phyloP scores from a whole-genome alignment of 1,140 invertebrate genomes.

The Apis laboriosa region DNA sequence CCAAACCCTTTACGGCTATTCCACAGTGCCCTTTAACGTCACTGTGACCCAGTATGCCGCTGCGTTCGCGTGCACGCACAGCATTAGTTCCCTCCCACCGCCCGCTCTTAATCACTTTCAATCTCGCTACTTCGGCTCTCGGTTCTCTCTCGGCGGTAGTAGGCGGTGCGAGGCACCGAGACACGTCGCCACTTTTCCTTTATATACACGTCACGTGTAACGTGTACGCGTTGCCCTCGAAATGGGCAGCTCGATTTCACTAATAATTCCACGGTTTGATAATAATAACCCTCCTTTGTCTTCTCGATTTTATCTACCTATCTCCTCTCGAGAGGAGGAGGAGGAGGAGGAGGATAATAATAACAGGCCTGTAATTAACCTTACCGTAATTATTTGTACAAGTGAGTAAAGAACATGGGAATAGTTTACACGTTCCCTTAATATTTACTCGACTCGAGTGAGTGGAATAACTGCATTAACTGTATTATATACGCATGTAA shows the following conservation, averaged over 20 bases:
- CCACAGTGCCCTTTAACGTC: slow-evolving; percentile 69
- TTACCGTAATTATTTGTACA: too few species aligned
- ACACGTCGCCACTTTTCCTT: slow-evolving; percentile 31
- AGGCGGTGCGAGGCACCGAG: slow-evolving; percentile 61
- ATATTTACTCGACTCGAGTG: too few species aligned
- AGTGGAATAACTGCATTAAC: too few species aligned
- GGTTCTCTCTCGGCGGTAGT: slow-evolving; percentile 15
- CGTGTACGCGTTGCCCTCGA: not conserved
- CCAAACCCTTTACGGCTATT: slow-evolving; percentile 62
- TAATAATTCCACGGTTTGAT: too few species aligned
- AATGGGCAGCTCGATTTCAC: not conserved
- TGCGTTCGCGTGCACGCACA: slow-evolving; percentile 69
- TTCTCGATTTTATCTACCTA: too few species aligned
- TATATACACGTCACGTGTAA: not conserved
- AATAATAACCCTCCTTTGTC: too few species aligned
- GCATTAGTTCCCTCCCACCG: slow-evolving; percentile 36
- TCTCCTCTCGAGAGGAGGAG: too few species aligned
- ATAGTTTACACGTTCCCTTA: too few species aligned
- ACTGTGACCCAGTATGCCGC: slow-evolving; percentile 69
- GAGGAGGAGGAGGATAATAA: too few species aligned
- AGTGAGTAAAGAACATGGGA: too few species aligned
- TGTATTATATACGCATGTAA: not conserved
- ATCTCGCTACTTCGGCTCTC: slow-evolving; percentile 53
- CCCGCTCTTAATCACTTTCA: slow-evolving; percentile 67
- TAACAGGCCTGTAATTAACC: too few species aligned